Conservation (phyloP, 1,140 invertebrate species). For the Zaprionus capensis region DNA sequence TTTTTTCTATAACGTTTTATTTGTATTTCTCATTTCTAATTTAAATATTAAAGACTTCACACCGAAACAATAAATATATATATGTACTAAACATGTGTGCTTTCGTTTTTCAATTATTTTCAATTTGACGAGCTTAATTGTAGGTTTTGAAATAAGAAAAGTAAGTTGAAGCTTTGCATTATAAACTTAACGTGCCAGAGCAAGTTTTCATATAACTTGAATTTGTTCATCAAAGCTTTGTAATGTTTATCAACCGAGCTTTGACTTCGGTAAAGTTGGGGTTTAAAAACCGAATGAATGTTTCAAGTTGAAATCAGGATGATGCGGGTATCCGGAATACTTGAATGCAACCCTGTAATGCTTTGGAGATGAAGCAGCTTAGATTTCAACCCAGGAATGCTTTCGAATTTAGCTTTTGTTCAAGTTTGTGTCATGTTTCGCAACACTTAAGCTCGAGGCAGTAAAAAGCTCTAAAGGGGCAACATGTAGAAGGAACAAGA, state of each 20-base stretch:
- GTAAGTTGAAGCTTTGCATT: background rate
- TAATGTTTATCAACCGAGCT: background rate
- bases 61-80: background rate
- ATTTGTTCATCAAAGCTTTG: background rate
- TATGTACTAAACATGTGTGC: background rate
- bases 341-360: background rate
- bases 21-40: constrained; percentile 2
- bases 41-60: background rate
- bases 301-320: background rate
- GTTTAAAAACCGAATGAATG: background rate
- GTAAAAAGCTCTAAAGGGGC: background rate
- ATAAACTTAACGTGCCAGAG: background rate
- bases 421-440: background rate
- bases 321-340: no score
- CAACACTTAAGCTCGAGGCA: background rate
- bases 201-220: background rate
- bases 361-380: background rate
- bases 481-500: background rate
- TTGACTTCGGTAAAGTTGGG: background rate
- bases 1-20: constrained; percentile 23
- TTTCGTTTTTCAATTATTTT: background rate
- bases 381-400: background rate
- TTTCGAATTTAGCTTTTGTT: background rate
- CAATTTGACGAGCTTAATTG: background rate
- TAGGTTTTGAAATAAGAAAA: background rate